phyloP scores from a whole-genome alignment of 2,797 vertebrate species.

The Sebastolobus alascanus region DNA sequence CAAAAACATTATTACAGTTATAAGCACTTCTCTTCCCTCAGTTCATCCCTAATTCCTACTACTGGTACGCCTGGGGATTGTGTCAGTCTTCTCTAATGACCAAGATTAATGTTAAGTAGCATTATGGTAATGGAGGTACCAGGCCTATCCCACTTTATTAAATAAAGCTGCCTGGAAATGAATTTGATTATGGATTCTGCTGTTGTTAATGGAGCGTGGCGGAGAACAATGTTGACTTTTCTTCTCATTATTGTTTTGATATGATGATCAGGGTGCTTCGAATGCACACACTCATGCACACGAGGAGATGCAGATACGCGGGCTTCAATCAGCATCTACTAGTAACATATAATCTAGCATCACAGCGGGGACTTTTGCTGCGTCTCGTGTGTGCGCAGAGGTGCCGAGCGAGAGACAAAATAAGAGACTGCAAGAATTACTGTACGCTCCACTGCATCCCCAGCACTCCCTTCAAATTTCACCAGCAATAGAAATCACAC shows the following conservation, averaged over 20 bases:
- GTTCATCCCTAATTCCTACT: conserved; percentile 67
- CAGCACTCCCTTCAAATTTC: conserved; percentile 53
- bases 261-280: conserved; percentile 71
- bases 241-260: conserved; percentile 79
- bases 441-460: conserved; percentile 39
- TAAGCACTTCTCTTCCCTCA: conserved; percentile 39
- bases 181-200: conserved; percentile 82
- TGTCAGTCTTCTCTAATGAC: conserved; percentile 85
- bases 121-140: conserved; percentile 85
- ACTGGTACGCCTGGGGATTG: conserved; percentile 75
- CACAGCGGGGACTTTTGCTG: conserved; percentile 59
- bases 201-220: conserved; percentile 82
- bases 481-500: conserved; percentile 49
- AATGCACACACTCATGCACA: conserved; percentile 20
- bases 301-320: background rate
- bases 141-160: conserved; percentile 87
- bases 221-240: conserved; percentile 79
- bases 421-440: conserved; percentile 52
- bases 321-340: conserved; percentile 55
- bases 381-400: background rate
- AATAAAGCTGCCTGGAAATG: conserved; percentile 89
- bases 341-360: conserved; percentile 49
- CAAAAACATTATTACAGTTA: conserved; percentile 55
- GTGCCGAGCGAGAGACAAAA: conserved; percentile 47
- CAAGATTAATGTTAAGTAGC: conserved; percentile 87